Conservation (phyloP, 2,888 invertebrate species). For the Saturnia japonica region DNA sequence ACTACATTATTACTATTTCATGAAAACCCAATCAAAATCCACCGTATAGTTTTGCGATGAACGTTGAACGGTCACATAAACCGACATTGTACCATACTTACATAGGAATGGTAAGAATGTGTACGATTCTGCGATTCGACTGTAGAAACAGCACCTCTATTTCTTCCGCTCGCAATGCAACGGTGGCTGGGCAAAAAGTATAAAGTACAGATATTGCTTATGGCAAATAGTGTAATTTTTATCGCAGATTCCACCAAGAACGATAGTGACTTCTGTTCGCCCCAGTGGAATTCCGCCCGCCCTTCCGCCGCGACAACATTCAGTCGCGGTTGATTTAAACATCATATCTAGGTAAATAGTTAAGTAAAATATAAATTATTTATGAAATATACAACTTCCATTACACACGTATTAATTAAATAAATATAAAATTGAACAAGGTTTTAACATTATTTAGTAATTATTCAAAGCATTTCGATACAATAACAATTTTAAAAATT, state of each 20-base stretch:
- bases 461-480: too few species aligned
- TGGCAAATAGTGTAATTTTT: background rate
- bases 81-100: too few species aligned
- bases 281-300: slow-evolving; percentile 66
- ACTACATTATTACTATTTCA: background rate
- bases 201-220: background rate
- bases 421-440: too few species aligned
- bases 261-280: slow-evolving; percentile 35
- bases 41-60: background rate
- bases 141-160: background rate
- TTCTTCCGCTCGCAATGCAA: background rate
- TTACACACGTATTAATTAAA: too few species aligned
- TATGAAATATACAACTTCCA: background rate
- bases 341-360: slow-evolving; percentile 56
- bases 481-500: too few species aligned
- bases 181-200: too few species aligned
- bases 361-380: background rate
- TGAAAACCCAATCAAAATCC: background rate
- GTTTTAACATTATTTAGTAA: too few species aligned
- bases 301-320: slow-evolving; percentile 81
- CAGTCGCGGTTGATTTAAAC: slow-evolving; percentile 72
- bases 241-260: slow-evolving; percentile 64
- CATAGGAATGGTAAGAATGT: background rate
- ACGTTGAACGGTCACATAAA: too few species aligned
- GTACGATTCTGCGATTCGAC: too few species aligned